Evolutionary conservation across 2,888 invertebrate genomes (phyloP), one percentile per base, ranked within the genome.

Genomic region (Seladonia tumulorum): DNA sequence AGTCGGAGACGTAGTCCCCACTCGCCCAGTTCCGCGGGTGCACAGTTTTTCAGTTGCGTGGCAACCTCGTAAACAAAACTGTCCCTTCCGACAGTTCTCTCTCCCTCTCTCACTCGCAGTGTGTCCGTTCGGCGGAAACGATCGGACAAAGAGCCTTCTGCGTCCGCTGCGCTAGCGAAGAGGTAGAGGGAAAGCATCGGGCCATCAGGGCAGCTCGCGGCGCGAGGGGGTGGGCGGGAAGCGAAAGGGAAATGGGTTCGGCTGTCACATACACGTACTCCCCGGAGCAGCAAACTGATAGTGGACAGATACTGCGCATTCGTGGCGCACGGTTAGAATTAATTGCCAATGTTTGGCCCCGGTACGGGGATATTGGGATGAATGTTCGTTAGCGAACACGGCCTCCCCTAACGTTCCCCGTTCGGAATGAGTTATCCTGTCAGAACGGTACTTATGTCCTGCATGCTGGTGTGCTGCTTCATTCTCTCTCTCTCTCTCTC

Each of bases 281-380:
- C 92, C 93, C 87, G 87, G 91, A 92, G 93, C 89, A 85, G 89
- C 86, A 88, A 92, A 90, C 89, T 92, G 93, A 93, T 93, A 92
- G 92, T 90, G 92, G 92, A 92, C 91, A 90, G 90, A 92, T 90
- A 92, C 92, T 90, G 90, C 91, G 87, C 91, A 91, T 90, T 90
- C 91, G 88, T 91, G 90, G 91, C 85, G 89, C 90, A 89, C 90
- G 88, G 90, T 89, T 89, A 88, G 92, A 93, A 93, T 93, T 93
- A 93, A 93, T 93, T 93, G 93, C 91, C 93, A 92, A 92, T 93
- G 92, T 93, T 93, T 93, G 92, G 91, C 82, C 85, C 90, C 70
- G 49, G 85, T 88, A 86, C 87, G 87, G 86, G 90, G 88, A 92
- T 91, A 92, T 92, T 91, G 89, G 91, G 89, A 92, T 89, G 92